Conservation (phyloP, 2,797 vertebrate species). For the Lithobates pipiens region DNA sequence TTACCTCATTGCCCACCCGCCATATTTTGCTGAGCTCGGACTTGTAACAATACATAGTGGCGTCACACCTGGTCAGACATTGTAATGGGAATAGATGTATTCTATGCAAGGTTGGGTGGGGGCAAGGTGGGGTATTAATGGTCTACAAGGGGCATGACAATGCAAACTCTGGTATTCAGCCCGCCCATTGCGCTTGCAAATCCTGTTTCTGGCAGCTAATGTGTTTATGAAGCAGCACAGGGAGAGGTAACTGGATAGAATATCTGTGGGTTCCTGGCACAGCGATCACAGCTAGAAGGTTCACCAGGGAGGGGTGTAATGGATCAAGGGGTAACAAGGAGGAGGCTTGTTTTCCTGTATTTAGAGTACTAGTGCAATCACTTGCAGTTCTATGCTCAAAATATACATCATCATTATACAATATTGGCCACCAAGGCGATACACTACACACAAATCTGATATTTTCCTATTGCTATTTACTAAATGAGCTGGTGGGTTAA, state of each 20-base stretch:
- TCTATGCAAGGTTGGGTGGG: slow-evolving; percentile 14
- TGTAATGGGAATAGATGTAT: slow-evolving; percentile 19
- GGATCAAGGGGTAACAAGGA: not conserved
- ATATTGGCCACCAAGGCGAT: not conserved
- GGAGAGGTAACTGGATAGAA: slow-evolving; percentile 26
- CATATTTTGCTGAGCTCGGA: slow-evolving; percentile 46
- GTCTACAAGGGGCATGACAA: slow-evolving; percentile 32
- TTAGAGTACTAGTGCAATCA: not conserved
- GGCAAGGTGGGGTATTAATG: slow-evolving; percentile 28
- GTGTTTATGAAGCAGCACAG: slow-evolving; percentile 18
- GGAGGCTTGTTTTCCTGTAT: not conserved
- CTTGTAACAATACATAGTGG: slow-evolving; percentile 19
- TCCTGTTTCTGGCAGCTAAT: slow-evolving; percentile 40
- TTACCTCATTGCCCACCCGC: slow-evolving; percentile 28
- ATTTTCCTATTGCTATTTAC: too few relatives aligned
- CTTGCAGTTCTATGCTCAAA: not conserved
- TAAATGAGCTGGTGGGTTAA: too few relatives aligned
- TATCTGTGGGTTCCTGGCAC: slow-evolving; percentile 3
- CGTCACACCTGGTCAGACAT: slow-evolving; percentile 49
- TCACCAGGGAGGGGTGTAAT: not conserved
- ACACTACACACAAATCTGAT: too few relatives aligned
- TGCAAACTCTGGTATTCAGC: slow-evolving; percentile 32
- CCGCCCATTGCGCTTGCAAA: slow-evolving; percentile 45
- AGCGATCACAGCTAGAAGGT: slow-evolving; percentile 4
- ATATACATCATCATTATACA: slow-evolving; percentile 4